These are phyloP conservation scores for Noctua fimbriata DNA, from an alignment of 2,888 invertebrate genomes.

Conservation along the genomic window DNA sequence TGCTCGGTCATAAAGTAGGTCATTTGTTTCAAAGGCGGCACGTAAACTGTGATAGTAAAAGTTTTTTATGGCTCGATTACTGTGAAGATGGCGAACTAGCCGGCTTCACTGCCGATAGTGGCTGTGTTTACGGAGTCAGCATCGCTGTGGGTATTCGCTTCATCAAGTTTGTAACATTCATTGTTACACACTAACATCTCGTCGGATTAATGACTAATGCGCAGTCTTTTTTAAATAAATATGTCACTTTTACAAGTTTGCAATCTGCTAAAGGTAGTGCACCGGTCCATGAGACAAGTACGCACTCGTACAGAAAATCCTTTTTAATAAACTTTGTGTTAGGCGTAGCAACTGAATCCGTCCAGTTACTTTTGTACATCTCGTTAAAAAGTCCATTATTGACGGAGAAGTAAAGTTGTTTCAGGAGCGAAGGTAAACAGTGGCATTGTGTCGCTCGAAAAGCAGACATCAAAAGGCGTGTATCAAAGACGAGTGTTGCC, in stretches of 20 bases:
- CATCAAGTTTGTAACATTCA: conserved; percentile 22
- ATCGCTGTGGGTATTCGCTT: conserved; percentile 15
- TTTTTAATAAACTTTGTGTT: neutral
- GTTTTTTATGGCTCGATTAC: conserved; percentile 82
- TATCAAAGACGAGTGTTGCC: conserved; percentile 85
- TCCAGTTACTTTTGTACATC: conserved; percentile 63
- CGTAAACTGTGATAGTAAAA: conserved; percentile 85
- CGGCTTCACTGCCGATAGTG: conserved; percentile 56
- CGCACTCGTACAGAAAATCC: neutral
- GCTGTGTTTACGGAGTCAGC: conserved; percentile 65
- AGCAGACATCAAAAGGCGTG: conserved; percentile 87
- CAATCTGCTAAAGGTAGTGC: neutral
- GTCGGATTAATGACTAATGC: neutral
- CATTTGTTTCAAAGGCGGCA: conserved; percentile 81
- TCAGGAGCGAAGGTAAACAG: conserved; percentile 81
- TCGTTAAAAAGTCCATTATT: conserved; percentile 79
- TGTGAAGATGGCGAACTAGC: conserved; percentile 64
- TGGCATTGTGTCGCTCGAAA: conserved; percentile 82
- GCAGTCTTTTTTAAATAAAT: neutral
- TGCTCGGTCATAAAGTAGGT: conserved; percentile 74
- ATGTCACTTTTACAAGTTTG: neutral
- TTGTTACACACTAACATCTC: conserved; percentile 6
- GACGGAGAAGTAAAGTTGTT: conserved; percentile 79
- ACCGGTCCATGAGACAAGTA: neutral
- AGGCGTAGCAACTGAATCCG: conserved; percentile 32